Evolutionary conservation across 2,888 invertebrate species (phyloP), one percentile per base, ranked within the genome.

Genomic region (Aromia moschata): DNA sequence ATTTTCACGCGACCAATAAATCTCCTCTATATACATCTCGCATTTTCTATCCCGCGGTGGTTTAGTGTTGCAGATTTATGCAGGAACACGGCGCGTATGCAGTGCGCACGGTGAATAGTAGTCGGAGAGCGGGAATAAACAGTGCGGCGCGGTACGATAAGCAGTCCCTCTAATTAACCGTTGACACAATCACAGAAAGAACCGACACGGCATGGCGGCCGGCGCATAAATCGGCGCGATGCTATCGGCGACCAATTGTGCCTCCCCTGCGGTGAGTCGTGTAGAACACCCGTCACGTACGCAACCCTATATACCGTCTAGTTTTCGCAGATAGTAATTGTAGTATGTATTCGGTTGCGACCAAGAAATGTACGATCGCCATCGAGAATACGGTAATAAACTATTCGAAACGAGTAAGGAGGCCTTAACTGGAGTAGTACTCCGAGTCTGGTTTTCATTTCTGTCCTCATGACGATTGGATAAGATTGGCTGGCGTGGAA

Each of bases 111-210:
- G 62, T 65, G 54, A 68, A 67, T 70, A 67, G 64, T 57, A 62
- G 58, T 54, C n/a, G 45, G 59, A 66, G 67, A 67, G 68, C 67
- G 65, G 70, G 67, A 70, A 73, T 71, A 70, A 68, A 72, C 70
- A 68, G 66, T 62, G 64, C 55, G 58, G 66, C 56, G 62, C 56
- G 33, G 33, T 61, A 54, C 67, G 74, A 76, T 75, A 76, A 75
- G 71, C 63, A 60, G 62, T 56, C 64, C 65, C 68, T 75, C 74
- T 76, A 77, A 77, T 77, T 77, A 77, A 76, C 74, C 67, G 72
- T 67, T 74, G 76, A 77, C 77, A 77, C 73, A 76, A 76, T 76
- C 75, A 76, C 74, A 65, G 70, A 73, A 70, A 70, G 68, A 67
- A 67, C 61, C 70, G 75, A 75, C 76, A 76, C 72, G 73, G 69